A percentile compares a stretch with the other conserved stretches of the same genome.
These are phyloP conservation scores for Lithobates sylvaticus DNA, from an alignment of 2,797 vertebrate genomes.

Conservation along the genomic window DNA sequence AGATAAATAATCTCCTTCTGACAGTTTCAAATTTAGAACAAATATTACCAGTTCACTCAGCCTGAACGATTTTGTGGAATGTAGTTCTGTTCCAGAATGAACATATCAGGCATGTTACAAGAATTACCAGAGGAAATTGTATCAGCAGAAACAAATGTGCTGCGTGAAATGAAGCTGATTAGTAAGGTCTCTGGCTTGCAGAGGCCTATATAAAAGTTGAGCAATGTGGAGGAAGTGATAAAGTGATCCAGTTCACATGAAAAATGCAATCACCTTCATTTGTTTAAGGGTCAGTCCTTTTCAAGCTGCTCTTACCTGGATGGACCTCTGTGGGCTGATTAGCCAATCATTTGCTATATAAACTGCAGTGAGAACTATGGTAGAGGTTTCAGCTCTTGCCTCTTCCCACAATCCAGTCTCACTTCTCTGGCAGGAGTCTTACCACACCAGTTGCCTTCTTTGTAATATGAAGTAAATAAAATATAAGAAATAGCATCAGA, in stretches of 20 bases:
- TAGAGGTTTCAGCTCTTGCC: too few species aligned
- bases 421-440: too few species aligned
- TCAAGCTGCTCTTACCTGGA: background rate
- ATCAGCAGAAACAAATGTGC: slow-evolving; percentile 10
- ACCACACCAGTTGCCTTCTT: too few species aligned
- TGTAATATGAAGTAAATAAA: too few species aligned
- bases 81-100: slow-evolving; percentile 9
- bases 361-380: too few species aligned
- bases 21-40: background rate
- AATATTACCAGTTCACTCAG: background rate
- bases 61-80: background rate
- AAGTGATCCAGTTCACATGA: background rate
- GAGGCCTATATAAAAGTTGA: background rate
- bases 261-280: background rate
- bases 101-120: background rate
- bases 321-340: background rate
- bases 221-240: background rate
- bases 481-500: too few species aligned
- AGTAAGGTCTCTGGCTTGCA: background rate
- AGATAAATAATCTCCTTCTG: background rate
- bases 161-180: background rate
- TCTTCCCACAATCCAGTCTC: too few species aligned
- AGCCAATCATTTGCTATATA: too few species aligned
- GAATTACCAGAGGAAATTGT: background rate
- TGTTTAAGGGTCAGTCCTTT: background rate